These are phyloP conservation scores for Pseudochaenichthys georgianus DNA, from an alignment of 2,797 vertebrate species.

Conservation along the genomic window DNA sequence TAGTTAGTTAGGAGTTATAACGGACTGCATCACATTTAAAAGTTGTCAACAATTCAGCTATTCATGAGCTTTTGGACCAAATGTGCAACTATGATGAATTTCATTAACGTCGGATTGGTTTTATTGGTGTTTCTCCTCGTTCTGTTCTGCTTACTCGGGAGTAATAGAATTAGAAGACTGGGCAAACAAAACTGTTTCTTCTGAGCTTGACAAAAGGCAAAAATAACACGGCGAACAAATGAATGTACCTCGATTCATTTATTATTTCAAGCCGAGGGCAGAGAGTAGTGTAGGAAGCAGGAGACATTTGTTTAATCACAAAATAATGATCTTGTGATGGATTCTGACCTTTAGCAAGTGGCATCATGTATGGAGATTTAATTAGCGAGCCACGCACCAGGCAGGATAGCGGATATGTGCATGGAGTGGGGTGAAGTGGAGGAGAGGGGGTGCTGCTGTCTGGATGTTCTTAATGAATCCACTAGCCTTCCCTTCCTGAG, in stretches of 20 bases:
- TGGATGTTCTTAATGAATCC: conserved; percentile 79
- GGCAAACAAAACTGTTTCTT: neutral
- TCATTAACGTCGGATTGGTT: neutral
- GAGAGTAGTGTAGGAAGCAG: conserved; percentile 45
- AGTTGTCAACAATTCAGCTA: neutral
- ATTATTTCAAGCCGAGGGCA: conserved; percentile 25
- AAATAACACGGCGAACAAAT: neutral
- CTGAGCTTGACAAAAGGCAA: neutral
- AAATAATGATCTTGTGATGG: conserved; percentile 85
- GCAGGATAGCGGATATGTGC: conserved; percentile 71
- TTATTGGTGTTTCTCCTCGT: neutral
- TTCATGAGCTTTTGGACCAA: neutral
- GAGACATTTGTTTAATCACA: conserved; percentile 83
- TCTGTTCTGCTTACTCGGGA: neutral
- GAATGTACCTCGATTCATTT: conserved; percentile 6
- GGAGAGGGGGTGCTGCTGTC: conserved; percentile 37
- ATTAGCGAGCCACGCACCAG: conserved; percentile 78
- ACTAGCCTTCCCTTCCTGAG: conserved; percentile 75
- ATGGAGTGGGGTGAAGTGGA: conserved; percentile 69
- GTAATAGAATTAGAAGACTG: neutral
- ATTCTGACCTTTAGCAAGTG: conserved; percentile 85
- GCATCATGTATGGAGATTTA: conserved; percentile 85
- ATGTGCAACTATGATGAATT: neutral
- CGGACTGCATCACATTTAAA: conserved; percentile 7
- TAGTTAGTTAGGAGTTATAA: neutral